These are phyloP conservation scores for Diaprepes abbreviatus DNA, from an alignment of 2,888 invertebrate species.

Conservation along the genomic window DNA sequence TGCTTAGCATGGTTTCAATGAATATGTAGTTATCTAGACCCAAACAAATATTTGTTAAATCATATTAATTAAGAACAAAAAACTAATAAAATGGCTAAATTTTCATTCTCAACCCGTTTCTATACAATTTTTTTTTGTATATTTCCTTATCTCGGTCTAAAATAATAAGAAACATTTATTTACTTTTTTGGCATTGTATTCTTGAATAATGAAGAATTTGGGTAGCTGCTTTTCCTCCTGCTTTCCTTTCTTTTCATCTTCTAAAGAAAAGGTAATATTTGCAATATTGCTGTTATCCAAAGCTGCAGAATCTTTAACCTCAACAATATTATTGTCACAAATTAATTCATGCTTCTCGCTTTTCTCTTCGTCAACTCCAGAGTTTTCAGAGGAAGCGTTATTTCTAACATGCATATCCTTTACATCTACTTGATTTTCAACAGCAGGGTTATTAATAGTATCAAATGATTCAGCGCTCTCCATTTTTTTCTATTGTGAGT, in stretches of 20 bases:
- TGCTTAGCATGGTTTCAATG: no score
- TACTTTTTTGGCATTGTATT: constrained; percentile 14
- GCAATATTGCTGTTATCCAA: not conserved
- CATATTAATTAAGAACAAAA: no score
- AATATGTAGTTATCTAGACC: no score
- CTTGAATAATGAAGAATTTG: constrained; percentile 6
- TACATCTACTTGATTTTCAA: not conserved
- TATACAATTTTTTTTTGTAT: no score
- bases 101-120: no score
- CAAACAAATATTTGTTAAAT: no score
- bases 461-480: not conserved
- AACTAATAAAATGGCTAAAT: no score
- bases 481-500: no score
- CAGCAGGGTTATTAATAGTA: not conserved
- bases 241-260: not conserved
- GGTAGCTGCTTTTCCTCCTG: not conserved
- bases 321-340: not conserved
- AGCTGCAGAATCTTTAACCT: not conserved
- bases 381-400: not conserved
- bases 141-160: no score
- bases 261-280: no score
- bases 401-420: not conserved
- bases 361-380: not conserved
- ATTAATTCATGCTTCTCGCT: not conserved
- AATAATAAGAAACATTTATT: not conserved